These are phyloP conservation scores for Vulpes lagopus DNA, from an alignment of 2,113 vertebrate species.

Conservation along the genomic window DNA sequence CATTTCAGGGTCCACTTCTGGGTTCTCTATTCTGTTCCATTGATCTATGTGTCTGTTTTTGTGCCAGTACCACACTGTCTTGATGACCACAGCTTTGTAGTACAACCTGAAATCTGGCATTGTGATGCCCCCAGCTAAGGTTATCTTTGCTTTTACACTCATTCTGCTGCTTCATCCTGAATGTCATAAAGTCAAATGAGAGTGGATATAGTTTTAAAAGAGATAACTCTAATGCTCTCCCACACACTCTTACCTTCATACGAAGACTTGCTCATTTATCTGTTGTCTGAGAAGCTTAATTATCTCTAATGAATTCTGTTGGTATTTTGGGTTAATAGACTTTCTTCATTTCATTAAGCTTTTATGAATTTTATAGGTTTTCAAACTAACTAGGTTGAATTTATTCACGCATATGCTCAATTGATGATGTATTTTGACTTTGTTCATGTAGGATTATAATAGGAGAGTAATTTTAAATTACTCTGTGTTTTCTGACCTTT, in stretches of 20 bases:
- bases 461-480: conserved; percentile 41
- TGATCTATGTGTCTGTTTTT: too few species aligned
- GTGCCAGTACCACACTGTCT: too few species aligned
- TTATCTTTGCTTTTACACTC: conserved; percentile 10
- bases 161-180: conserved; percentile 47
- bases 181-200: conserved; percentile 54
- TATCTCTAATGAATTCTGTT: conserved; percentile 65
- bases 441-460: background rate
- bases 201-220: conserved; percentile 7
- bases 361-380: conserved; percentile 62
- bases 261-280: conserved; percentile 60
- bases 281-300: conserved; percentile 55
- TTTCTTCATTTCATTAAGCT: conserved; percentile 68
- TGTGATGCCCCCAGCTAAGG: too few species aligned
- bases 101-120: too few species aligned
- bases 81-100: too few species aligned
- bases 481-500: background rate
- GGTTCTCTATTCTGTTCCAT: too few species aligned
- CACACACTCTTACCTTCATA: background rate
- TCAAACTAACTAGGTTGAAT: conserved; percentile 54
- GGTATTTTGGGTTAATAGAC: conserved; percentile 73
- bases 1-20: too few species aligned
- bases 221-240: background rate
- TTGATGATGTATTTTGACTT: conserved; percentile 32
- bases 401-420: conserved; percentile 56